phyloP scores from a whole-genome alignment of 2,797 vertebrate species.

The Pampus argenteus region DNA sequence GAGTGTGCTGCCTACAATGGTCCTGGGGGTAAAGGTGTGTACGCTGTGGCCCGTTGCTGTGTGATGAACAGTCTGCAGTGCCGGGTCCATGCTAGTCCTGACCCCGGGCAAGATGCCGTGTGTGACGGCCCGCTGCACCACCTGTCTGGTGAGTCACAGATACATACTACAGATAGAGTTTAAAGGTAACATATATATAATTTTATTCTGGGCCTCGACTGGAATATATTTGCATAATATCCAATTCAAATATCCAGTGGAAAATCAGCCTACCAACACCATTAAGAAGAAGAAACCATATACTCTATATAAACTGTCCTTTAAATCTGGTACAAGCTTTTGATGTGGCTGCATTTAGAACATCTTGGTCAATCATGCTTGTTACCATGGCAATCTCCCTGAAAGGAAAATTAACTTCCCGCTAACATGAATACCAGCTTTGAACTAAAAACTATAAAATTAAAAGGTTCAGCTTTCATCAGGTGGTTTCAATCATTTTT shows the following conservation, averaged over 20 bases:
- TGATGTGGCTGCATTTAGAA: slow-evolving; percentile 43
- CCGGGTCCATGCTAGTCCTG: slow-evolving; percentile 57
- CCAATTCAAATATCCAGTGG: no score
- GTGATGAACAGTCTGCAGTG: slow-evolving; percentile 80
- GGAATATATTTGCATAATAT: no score
- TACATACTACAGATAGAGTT: no score
- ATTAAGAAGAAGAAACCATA: no score
- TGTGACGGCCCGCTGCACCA: slow-evolving; percentile 78
- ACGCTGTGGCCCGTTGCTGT: slow-evolving; percentile 90
- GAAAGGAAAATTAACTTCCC: slow-evolving; percentile 15
- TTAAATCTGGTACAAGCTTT: not conserved
- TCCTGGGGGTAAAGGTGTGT: slow-evolving; percentile 79
- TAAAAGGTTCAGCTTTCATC: no score
- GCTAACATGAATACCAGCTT: slow-evolving; percentile 28
- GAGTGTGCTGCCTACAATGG: slow-evolving; percentile 84
- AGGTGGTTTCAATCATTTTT: no score
- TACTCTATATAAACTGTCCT: not conserved
- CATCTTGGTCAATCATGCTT: slow-evolving; percentile 22
- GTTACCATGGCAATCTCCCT: slow-evolving; percentile 65
- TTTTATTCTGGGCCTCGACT: no score
- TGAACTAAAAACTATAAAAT: no score
- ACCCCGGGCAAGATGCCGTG: slow-evolving; percentile 58
- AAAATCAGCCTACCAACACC: no score
- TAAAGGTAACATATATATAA: no score
- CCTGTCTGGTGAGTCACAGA: slow-evolving; percentile 84